Evolutionary conservation across 30 jellyfish, hydroid and myxozoan genomes (phyloP), one percentile per base, ranked within the genome.

Genomic region (Aurelia sp.): DNA sequence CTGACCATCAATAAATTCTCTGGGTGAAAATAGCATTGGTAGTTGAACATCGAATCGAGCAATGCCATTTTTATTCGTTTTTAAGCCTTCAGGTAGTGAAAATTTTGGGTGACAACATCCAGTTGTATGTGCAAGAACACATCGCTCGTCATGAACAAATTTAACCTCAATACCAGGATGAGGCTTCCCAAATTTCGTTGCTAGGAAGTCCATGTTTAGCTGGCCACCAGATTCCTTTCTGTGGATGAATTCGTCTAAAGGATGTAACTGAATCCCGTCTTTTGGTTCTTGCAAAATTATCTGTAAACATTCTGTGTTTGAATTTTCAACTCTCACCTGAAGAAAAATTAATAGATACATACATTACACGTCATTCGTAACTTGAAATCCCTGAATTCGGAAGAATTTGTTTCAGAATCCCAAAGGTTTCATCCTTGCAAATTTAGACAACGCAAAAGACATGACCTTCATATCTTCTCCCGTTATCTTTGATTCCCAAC

Each of bases 1-100:
- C 48, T 83, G 92, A 22, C 92, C 92, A 41, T 83, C 92, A 21
- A 70, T 41, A 47, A 83, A n/a, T 59, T 72, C 73, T 38, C 92
- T 57, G 41, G 92, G 92, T 0, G 82, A 16, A 13, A 21, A 33
- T n/a, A 83, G 72, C 51, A 70, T 41, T 7, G 92, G 92, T n/a
- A 71, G 63, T 38, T 50, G 38, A 4, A 83, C 33, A 61, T 51
- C 62, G 0, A 50, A 66, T 47, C 13, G 4, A 19, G 64, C 87
- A 50, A 83, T 44, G 33, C 92, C 92, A 4, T 8, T n/a, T 13
- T 19, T 17, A 44, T 70, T 63, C 6, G 92, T 52, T 27, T 20
- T 71, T 53, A 60, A n/a, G n/a, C 47, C 80, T 11, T 35, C 47
- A 4, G 92, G 92, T 57, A 69, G 65, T 11, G 72, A 70, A 69